These are phyloP conservation scores for Pegoplata infirma DNA, from an alignment of 2,888 invertebrate genomes.

Conservation along the genomic window DNA sequence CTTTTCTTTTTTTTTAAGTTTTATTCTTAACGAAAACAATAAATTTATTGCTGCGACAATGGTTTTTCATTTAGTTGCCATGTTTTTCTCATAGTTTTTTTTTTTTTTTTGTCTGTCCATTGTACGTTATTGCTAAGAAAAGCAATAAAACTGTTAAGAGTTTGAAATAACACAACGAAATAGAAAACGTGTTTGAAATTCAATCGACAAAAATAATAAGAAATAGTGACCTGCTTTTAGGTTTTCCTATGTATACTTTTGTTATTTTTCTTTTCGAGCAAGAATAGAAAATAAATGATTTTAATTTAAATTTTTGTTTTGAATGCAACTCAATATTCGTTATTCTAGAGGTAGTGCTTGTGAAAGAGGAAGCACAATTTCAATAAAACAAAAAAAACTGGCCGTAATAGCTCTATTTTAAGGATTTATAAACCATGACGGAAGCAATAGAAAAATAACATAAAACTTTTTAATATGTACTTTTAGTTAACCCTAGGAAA, in stretches of 20 bases:
- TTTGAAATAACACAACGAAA: slow-evolving; percentile 22
- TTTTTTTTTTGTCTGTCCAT: no score
- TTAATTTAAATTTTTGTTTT: neutral
- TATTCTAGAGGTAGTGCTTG: neutral
- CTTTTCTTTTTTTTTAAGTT: slow-evolving; percentile 33
- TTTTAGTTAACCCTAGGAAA: no score
- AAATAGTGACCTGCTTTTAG: neutral
- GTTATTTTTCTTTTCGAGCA: neutral
- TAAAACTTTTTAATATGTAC: no score
- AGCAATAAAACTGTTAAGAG: slow-evolving; percentile 21
- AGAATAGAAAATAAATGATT: neutral
- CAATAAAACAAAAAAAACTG: neutral
- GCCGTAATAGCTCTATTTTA: neutral
- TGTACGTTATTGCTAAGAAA: slow-evolving; percentile 29
- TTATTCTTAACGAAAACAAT: slow-evolving; percentile 65
- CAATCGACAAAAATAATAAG: slow-evolving; percentile 37
- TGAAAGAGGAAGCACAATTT: neutral
- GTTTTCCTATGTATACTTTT: no score
- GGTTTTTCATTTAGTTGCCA: slow-evolving; percentile 63
- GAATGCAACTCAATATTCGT: neutral
- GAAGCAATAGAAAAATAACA: no score
- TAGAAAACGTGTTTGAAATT: slow-evolving; percentile 59
- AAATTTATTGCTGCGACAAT: slow-evolving; percentile 68
- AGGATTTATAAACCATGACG: neutral
- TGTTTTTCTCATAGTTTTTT: no score